phyloP scores from a whole-genome alignment of 2,888 invertebrate genomes.

The Ectemnius continuus region DNA sequence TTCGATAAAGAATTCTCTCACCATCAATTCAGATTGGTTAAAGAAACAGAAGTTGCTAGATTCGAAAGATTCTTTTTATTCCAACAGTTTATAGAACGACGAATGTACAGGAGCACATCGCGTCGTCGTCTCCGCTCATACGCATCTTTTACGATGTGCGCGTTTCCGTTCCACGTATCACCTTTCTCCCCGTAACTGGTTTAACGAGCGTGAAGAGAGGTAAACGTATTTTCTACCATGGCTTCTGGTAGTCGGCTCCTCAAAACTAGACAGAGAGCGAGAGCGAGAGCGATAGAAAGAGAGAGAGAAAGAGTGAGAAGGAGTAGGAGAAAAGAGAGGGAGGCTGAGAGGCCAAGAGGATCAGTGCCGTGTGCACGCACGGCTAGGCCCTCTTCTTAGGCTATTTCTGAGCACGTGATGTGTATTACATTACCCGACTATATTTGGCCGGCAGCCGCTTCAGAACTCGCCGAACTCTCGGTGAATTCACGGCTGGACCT shows the following conservation, averaged over 20 bases:
- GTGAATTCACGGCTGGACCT: slow-evolving; percentile 52
- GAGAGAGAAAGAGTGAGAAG: slow-evolving; percentile 21
- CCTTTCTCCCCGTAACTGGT: slow-evolving; percentile 52
- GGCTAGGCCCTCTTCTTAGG: slow-evolving; percentile 78
- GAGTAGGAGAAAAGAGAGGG: slow-evolving; percentile 33
- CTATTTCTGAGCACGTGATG: slow-evolving; percentile 80
- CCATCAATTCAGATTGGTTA: too few relatives aligned
- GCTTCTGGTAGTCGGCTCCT: slow-evolving; percentile 47
- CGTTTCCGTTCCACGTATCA: slow-evolving; percentile 46
- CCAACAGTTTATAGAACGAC: too few relatives aligned
- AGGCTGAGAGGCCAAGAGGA: slow-evolving; percentile 22
- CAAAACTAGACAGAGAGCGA: slow-evolving; percentile 51
- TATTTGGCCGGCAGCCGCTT: slow-evolving; percentile 79
- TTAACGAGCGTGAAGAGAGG: slow-evolving; percentile 53
- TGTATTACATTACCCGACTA: slow-evolving; percentile 82
- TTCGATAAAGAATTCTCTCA: too few relatives aligned
- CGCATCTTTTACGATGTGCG: slow-evolving; percentile 35
- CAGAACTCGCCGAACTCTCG: slow-evolving; percentile 53
- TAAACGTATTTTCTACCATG: slow-evolving; percentile 50
- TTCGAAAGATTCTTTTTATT: too few relatives aligned
- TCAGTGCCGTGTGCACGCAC: slow-evolving; percentile 80
- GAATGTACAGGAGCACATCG: background rate
- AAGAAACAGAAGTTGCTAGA: too few relatives aligned
- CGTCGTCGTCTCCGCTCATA: background rate
- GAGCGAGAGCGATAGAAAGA: slow-evolving; percentile 29